phyloP scores from a whole-genome alignment of 2,113 vertebrate genomes.

The Menura novaehollandiae region DNA sequence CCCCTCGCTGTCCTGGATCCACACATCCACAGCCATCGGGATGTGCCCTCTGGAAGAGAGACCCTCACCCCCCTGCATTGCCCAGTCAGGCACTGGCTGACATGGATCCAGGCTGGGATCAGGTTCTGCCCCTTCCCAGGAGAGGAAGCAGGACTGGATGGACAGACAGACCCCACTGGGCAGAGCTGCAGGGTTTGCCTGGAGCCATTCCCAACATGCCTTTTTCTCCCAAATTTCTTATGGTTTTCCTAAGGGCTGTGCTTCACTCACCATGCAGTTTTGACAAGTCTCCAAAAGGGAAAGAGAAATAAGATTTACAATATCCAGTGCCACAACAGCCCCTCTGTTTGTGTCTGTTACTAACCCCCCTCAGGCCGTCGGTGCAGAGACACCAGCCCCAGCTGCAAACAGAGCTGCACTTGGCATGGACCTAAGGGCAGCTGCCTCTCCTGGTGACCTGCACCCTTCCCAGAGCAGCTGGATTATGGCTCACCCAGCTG shows the following conservation, averaged over 20 bases:
- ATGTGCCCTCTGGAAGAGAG: neutral
- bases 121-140: neutral
- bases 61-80: rapidly evolving
- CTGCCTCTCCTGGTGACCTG: neutral
- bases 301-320: neutral
- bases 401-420: neutral
- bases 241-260: neutral
- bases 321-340: neutral
- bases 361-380: neutral
- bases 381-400: neutral
- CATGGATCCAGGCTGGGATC: neutral
- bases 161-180: neutral
- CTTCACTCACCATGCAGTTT: rapidly evolving
- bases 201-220: neutral
- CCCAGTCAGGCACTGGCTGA: neutral
- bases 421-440: rapidly evolving
- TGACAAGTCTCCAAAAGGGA: neutral
- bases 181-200: neutral
- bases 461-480: neutral
- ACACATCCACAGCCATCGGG: rapidly evolving
- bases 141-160: neutral
- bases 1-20: neutral
- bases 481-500: neutral
- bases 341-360: neutral
- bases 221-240: neutral